A percentile compares a stretch with the other conserved stretches of the same genome.
These are phyloP conservation scores for Boleophthalmus pectinirostris DNA, from an alignment of 2,113 vertebrate species.

Conservation along the genomic window DNA sequence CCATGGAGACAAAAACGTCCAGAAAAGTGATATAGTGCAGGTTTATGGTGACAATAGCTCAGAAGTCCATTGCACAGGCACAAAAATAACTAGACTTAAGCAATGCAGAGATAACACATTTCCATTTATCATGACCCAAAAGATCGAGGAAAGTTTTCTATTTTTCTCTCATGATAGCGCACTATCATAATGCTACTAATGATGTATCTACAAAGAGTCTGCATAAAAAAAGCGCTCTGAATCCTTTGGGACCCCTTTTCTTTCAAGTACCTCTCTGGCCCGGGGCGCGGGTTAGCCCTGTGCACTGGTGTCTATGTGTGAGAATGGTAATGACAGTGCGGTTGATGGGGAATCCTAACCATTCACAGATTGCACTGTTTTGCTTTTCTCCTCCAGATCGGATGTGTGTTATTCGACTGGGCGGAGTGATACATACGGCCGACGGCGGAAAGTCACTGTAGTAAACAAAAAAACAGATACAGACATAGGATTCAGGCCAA, in stretches of 20 bases:
- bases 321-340: conserved; percentile 51
- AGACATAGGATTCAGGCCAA: conserved; percentile 32
- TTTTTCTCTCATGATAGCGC: neutral
- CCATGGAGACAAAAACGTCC: too few species aligned
- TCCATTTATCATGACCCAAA: neutral
- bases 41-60: too few species aligned
- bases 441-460: conserved; percentile 42
- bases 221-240: neutral
- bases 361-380: conserved; percentile 57
- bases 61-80: too few species aligned
- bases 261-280: neutral
- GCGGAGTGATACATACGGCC: conserved; percentile 33
- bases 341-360: conserved; percentile 55
- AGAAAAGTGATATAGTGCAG: too few species aligned
- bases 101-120: too few species aligned
- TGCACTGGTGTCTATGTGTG: conserved; percentile 35
- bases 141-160: too few species aligned
- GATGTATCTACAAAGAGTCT: neutral
- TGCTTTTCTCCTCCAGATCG: conserved; percentile 40
- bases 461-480: conserved; percentile 55
- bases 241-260: neutral
- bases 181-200: neutral
- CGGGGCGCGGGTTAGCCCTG: conserved; percentile 23
- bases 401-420: conserved; percentile 55
- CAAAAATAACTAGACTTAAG: too few species aligned